Conservation (phyloP, 1,140 invertebrate species). For the Macrosteles quadrilineatus region DNA sequence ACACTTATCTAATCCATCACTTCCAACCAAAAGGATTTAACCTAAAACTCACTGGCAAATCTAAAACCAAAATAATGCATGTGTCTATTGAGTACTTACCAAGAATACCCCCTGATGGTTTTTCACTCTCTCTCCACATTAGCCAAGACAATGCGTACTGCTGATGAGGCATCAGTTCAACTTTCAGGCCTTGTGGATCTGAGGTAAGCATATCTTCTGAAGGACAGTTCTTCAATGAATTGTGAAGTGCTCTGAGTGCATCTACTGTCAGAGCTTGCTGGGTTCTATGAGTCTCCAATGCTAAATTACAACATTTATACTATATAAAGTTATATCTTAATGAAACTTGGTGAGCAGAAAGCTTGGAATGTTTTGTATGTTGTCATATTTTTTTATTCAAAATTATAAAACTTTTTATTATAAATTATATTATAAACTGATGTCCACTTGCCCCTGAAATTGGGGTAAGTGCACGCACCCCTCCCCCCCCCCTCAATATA, state of each 20-base stretch:
- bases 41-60: too few relatives aligned
- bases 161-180: constrained; percentile 83
- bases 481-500: too few relatives aligned
- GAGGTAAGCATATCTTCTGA: constrained; percentile 57
- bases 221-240: constrained; percentile 67
- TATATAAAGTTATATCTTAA: constrained; percentile 37
- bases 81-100: constrained; percentile 52
- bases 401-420: too few relatives aligned
- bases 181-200: constrained; percentile 65
- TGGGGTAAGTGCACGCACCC: too few relatives aligned
- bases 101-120: constrained; percentile 77
- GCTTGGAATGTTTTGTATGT: too few relatives aligned
- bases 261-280: constrained; percentile 70
- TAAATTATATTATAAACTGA: too few relatives aligned
- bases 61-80: too few relatives aligned
- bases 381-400: too few relatives aligned
- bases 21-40: too few relatives aligned
- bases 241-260: constrained; percentile 70
- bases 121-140: constrained; percentile 81
- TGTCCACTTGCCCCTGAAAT: too few relatives aligned
- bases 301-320: constrained; percentile 46
- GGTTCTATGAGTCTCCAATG: constrained; percentile 60
- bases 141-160: constrained; percentile 86
- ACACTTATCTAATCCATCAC: too few relatives aligned
- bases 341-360: too few relatives aligned